phyloP scores from a whole-genome alignment of 2,888 invertebrate genomes.

The Platypus cylindrus region DNA sequence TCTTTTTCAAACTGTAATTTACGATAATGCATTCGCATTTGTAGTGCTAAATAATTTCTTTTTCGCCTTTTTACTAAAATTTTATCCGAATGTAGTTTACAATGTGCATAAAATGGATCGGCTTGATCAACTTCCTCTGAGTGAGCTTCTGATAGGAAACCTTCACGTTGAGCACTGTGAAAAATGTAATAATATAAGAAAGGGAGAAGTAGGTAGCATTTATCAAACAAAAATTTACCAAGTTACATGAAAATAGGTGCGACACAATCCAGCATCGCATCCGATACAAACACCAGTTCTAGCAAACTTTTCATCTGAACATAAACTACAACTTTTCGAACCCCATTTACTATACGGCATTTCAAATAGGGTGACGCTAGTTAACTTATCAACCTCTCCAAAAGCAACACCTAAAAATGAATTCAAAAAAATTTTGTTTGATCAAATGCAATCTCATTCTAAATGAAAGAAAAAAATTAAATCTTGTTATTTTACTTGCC shows the following conservation, averaged over 20 bases:
- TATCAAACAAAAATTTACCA: conserved; percentile 46
- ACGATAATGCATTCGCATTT: conserved; percentile 63
- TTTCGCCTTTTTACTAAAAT: conserved; percentile 66
- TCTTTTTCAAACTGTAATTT: conserved; percentile 45
- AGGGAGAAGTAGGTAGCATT: background rate
- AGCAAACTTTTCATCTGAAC: conserved; percentile 75
- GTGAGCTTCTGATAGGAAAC: conserved; percentile 83
- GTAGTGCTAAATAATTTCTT: conserved; percentile 76
- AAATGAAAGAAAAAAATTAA: too few species aligned
- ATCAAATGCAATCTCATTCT: too few species aligned
- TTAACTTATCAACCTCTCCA: conserved; percentile 84
- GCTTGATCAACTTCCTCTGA: conserved; percentile 83
- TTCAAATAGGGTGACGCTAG: conserved; percentile 88
- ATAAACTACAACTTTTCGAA: conserved; percentile 79
- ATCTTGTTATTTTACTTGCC: too few species aligned
- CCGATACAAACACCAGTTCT: conserved; percentile 91
- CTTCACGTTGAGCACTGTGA: conserved; percentile 80
- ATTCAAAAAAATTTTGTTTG: too few species aligned
- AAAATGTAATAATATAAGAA: conserved; percentile 5
- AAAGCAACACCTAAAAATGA: conserved; percentile 62
- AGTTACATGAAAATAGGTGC: conserved; percentile 94
- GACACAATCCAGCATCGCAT: conserved; percentile 98
- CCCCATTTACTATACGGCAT: conserved; percentile 98
- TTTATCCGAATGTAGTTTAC: conserved; percentile 90
- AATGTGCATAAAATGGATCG: conserved; percentile 95